These are phyloP conservation scores for Bimastos eiseni DNA, from an alignment of 2,888 invertebrate species.

Conservation along the genomic window DNA sequence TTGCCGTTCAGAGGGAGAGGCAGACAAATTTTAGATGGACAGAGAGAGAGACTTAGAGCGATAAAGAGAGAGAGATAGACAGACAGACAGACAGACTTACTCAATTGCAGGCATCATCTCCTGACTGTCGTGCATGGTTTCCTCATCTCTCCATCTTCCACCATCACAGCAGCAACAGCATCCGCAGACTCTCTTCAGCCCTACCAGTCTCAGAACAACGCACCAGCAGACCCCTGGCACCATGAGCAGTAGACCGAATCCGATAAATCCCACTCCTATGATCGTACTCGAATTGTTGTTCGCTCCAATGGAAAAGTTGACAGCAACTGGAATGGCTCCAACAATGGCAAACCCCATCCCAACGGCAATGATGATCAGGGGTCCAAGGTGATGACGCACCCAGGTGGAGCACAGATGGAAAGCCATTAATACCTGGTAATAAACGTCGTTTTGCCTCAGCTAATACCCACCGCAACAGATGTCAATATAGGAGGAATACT, in stretches of 20 bases:
- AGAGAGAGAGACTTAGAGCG: not conserved
- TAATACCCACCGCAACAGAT: too few species aligned
- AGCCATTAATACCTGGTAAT: not conserved
- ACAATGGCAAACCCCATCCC: conserved; percentile 39
- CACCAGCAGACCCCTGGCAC: conserved; percentile 42
- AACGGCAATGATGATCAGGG: conserved; percentile 40
- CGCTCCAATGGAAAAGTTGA: conserved; percentile 38
- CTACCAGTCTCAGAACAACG: conserved; percentile 30
- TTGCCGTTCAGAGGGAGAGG: too few species aligned
- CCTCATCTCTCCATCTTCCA: not conserved
- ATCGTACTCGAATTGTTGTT: conserved; percentile 42
- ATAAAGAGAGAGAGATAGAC: not conserved
- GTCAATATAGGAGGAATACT: not conserved
- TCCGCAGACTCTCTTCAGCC: not conserved
- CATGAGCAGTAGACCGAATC: conserved; percentile 44
- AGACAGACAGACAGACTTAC: not conserved
- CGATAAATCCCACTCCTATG: conserved; percentile 45
- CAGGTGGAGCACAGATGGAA: not conserved
- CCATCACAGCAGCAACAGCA: conserved; percentile 8
- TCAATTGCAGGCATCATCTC: not conserved
- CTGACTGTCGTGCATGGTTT: not conserved
- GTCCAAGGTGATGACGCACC: conserved; percentile 7
- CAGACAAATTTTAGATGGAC: not conserved
- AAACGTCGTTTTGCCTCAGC: not conserved
- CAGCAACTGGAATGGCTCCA: not conserved